Evolutionary conservation across 23 tunicate species (phyloP), one percentile per base, ranked within the genome.

Genomic region (Phallusia fumigata): DNA sequence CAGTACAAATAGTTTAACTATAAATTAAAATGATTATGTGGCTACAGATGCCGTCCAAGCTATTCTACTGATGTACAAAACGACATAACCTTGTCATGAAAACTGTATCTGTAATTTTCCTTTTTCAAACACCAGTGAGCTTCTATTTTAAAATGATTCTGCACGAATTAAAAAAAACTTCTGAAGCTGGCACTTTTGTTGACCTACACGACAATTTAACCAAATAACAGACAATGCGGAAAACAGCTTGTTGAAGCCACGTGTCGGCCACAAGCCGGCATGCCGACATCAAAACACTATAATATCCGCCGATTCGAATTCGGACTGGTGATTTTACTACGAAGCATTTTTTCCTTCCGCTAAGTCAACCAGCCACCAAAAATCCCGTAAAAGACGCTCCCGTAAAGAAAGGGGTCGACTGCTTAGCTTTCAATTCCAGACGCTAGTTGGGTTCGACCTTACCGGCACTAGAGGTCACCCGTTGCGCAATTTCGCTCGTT

Each of bases 11-110:
- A 24, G 26, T 21, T 58, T 13, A 58, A 22, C 8, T 22, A 21
- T 58, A 58, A 58, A 58, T 58, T 58, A 58, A 58, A 58, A 58
- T 21, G 69, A 58, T 58, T 58, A 58, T 6, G 28, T 58, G 69
- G 69, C 69, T 21, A 6, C 26, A 22, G 5, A 58, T 3, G 28
- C 69, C 47, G 47, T 40, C 69, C 28, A 58, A 58, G 28, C 13
- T 58, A 24, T 58, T 58, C 69, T 58, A 58, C 28, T 58, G 28
- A 58, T 21, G 15, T 58, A 22, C 1, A 58, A 21, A 22, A 13
- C 69, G 13, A 58, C 8, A 58, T 58, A 58, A 21, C 47, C 8
- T 16, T 58, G 8, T 58, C 26, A 58, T 18, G 28, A 58, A 58
- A 22, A 11, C 13, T 58, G 15, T 24, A 13, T 40, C 47, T 10